Conservation (phyloP, 2,888 invertebrate genomes). For the Uropetala carovei region DNA sequence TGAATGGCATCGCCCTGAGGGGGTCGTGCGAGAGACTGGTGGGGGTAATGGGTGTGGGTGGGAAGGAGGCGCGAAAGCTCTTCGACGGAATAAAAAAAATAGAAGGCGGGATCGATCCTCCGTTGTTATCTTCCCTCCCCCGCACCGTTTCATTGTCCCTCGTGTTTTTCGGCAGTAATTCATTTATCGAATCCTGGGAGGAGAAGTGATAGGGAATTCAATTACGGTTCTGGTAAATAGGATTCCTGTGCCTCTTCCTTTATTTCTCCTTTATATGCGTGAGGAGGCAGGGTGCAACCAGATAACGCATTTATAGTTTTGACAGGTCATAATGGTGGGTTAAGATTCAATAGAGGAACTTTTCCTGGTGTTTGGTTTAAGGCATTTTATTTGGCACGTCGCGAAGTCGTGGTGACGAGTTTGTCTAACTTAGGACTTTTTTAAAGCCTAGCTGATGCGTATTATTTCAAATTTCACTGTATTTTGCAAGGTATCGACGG, state of each 20-base stretch:
- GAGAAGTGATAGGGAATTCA: background rate
- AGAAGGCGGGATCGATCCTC: background rate
- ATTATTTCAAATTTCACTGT: too few relatives aligned
- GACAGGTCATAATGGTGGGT: too few relatives aligned
- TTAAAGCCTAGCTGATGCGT: too few relatives aligned
- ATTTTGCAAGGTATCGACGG: too few relatives aligned
- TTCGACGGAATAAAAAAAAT: constrained; percentile 23
- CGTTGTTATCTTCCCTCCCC: background rate
- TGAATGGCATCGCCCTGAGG: background rate
- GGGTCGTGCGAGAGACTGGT: too few relatives aligned
- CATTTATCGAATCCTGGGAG: background rate
- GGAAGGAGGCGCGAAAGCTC: background rate
- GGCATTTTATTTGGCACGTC: background rate
- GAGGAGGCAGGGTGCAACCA: too few relatives aligned
- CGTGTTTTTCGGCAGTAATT: background rate
- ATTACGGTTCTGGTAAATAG: background rate
- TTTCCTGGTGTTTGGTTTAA: background rate
- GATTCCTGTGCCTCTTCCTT: background rate
- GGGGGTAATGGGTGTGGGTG: background rate
- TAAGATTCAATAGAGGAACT: background rate
- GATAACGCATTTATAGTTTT: too few relatives aligned
- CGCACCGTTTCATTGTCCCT: constrained; percentile 31
- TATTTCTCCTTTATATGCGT: background rate
- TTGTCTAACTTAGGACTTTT: background rate
- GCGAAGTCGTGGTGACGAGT: background rate